Percentiles rank a stretch among this genome's conserved stretches.
Conservation (phyloP, 2,797 vertebrate genomes). For the Erpetoichthys calabaricus region DNA sequence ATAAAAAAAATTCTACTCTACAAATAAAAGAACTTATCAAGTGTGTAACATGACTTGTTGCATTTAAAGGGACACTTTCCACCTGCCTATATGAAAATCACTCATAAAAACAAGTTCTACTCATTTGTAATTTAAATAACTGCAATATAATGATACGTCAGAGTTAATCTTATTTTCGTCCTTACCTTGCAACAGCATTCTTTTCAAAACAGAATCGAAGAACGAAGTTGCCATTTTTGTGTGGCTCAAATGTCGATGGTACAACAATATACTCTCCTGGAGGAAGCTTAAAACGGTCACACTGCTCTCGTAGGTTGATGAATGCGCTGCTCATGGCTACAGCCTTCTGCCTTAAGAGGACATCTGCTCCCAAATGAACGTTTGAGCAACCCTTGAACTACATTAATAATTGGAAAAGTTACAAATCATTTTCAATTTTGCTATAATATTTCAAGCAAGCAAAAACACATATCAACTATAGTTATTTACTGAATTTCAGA, state of each 20-base stretch:
- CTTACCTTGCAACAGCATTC: slow-evolving; percentile 33
- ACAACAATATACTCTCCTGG: slow-evolving; percentile 52
- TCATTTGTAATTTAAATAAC: no score
- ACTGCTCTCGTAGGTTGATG: slow-evolving; percentile 44
- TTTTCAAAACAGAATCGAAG: slow-evolving; percentile 54
- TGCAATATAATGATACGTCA: no score
- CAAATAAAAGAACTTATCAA: no score
- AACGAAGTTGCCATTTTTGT: slow-evolving; percentile 48
- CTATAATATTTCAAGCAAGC: no score
- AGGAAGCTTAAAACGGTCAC: slow-evolving; percentile 38
- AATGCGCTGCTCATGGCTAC: slow-evolving; percentile 42
- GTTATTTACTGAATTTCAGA: no score
- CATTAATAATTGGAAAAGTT: background rate
- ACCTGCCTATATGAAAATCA: no score
- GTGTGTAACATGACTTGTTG: no score
- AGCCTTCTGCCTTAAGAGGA: slow-evolving; percentile 36
- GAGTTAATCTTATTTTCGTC: background rate
- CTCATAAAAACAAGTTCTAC: no score
- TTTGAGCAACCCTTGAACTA: slow-evolving; percentile 54
- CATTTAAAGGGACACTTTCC: no score
- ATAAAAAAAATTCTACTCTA: no score
- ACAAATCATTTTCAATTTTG: no score
- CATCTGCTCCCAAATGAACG: slow-evolving; percentile 54
- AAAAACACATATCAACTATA: no score
- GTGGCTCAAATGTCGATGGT: slow-evolving; percentile 47